Base-by-base conservation (phyloP, 1,140 invertebrate species). In the Sarcophaga bullata region DNA sequence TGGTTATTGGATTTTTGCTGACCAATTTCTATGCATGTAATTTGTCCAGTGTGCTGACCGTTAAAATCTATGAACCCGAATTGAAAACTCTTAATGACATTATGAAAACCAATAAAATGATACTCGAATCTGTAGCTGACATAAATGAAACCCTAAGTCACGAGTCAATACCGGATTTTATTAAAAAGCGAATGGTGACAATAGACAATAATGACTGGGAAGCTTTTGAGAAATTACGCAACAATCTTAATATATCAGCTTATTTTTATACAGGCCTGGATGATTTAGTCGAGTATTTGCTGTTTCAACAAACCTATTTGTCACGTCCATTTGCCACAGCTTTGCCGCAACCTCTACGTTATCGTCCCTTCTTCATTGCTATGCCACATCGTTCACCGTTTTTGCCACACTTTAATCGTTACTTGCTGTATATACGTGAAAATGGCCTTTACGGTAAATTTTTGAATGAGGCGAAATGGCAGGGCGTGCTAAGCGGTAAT, bases 301-400 rank as follows among this genome's bases (percentile, higher is more conserved):
- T 58, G 4, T 58, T 58, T 58, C 54, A 58, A 13, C 54, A 58
- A n/a, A 58, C 13, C 6, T 58, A 58, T 58, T 58, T 58, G n/a
- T 0, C 6, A 58, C 54, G 54, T 6, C 54, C 54, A 9, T 58
- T 58, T 58, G 54, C 54, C 54, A 58, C 54, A 4, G 54, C 6
- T n/a, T 13, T 58, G 1, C 5, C 6, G 6, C 11, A 58, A n/a
- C 11, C 54, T 58, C 9, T 58, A 6, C n/a, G n/a, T 13, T n/a
- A 58, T 58, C 9, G 11, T 15, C 49, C 76, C 0, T 52, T 80
- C 13, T 80, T 52, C 48, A 49, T 80, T 52, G 8, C 15, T 15
- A 17, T 80, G 19, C 47, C 76, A 17, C 76, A 80, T n/a, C n/a
- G 48, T 52, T 80, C 76, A 8, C 76, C 76, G 13, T 80, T 80